Evolutionary conservation across 2,888 invertebrate genomes (phyloP).

Genomic region (Eristalis tenax): DNA sequence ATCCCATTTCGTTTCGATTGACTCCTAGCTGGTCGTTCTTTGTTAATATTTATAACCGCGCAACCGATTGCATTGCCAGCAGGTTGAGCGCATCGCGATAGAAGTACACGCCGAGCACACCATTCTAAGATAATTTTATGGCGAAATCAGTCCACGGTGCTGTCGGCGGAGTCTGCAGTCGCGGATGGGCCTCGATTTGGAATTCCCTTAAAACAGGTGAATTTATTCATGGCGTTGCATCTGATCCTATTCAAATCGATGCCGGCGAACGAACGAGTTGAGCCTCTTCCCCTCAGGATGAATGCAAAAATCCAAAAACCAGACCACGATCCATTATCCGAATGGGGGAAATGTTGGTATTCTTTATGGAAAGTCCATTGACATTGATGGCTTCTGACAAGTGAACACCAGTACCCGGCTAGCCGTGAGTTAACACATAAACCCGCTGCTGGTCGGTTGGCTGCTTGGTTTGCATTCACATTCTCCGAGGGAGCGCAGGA

Average conservation of each 20-base stretch:
- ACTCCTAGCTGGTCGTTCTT: conserved; percentile 42
- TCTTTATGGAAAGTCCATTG: conserved; percentile 62
- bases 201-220: conserved; percentile 68
- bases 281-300: background rate
- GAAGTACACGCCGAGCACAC: conserved; percentile 34
- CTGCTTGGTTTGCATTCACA: no score
- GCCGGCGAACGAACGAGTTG: no score
- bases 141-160: background rate
- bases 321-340: conserved; percentile 9
- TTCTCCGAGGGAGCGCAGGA: background rate
- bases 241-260: conserved; percentile 50
- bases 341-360: conserved; percentile 26
- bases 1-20: conserved; percentile 4
- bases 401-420: conserved; percentile 41
- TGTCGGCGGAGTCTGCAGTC: background rate
- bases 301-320: conserved; percentile 36
- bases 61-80: background rate
- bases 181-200: conserved; percentile 5
- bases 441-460: background rate
- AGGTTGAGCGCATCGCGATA: conserved; percentile 20
- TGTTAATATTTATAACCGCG: conserved; percentile 58
- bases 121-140: conserved; percentile 53
- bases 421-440: background rate
- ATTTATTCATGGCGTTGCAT: conserved; percentile 64
- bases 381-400: conserved; percentile 71